phyloP scores from a whole-genome alignment of 2,888 invertebrate species.

The Melitaea athalia region DNA sequence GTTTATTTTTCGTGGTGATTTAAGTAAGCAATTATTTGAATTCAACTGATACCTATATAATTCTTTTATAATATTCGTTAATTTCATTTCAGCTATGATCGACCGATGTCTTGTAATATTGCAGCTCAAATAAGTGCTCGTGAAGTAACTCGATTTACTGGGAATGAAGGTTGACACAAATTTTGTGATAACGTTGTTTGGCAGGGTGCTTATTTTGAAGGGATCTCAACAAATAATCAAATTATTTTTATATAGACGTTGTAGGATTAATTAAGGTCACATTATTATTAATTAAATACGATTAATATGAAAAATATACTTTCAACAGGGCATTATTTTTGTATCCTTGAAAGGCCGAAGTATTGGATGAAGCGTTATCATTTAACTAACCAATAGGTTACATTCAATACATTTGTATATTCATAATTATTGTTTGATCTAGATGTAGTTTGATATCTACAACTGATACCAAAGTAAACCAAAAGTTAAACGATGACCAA shows the following conservation, averaged over 20 bases:
- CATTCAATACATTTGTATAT: no score
- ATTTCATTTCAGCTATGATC: slow-evolving; percentile 29
- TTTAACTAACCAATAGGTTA: no score
- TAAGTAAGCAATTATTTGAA: no score
- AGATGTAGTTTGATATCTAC: no score
- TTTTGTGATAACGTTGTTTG: not conserved
- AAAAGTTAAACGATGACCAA: no score
- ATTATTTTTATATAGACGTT: not conserved
- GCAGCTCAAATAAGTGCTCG: slow-evolving; percentile 9
- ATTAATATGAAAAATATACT: no score
- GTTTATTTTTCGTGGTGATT: not conserved
- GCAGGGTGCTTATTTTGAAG: not conserved
- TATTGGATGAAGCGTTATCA: no score
- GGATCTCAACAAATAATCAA: not conserved
- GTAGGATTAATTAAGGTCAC: not conserved
- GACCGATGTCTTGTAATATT: slow-evolving; percentile 24
- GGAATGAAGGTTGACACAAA: not conserved
- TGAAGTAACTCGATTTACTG: slow-evolving; percentile 14
- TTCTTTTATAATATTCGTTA: slow-evolving; percentile 24
- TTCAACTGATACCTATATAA: not conserved
- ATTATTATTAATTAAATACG: no score
- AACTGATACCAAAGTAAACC: no score
- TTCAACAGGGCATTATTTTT: no score
- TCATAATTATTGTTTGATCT: no score
- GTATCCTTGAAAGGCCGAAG: no score